Evolutionary conservation across 2,113 vertebrate genomes (phyloP).

Genomic region (Pelobates fuscus): DNA sequence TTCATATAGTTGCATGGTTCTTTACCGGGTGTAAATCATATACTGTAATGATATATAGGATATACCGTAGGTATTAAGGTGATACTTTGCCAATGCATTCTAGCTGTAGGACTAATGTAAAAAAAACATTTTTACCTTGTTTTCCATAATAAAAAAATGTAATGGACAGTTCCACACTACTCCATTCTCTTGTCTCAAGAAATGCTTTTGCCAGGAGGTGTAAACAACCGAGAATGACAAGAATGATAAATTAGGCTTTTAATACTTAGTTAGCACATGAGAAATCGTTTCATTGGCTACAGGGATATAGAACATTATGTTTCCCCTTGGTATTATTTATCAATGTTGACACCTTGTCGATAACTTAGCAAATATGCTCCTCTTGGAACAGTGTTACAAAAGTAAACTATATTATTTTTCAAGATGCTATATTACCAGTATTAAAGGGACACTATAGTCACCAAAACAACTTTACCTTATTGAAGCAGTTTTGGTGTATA

Average conservation of each 20-base stretch:
- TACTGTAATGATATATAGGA: neutral
- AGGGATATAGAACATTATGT: conserved; percentile 29
- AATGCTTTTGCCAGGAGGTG: neutral
- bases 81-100: neutral
- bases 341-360: conserved; percentile 35
- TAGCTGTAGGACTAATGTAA: neutral
- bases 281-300: conserved; percentile 17
- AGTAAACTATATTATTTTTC: too few species aligned
- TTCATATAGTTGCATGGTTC: too few species aligned
- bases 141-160: neutral
- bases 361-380: conserved; percentile 7
- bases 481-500: too few species aligned
- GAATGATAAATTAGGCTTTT: conserved; percentile 24
- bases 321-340: conserved; percentile 24
- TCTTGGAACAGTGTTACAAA: neutral
- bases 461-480: too few species aligned
- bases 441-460: too few species aligned
- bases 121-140: neutral
- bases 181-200: neutral
- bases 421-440: too few species aligned
- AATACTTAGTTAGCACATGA: conserved; percentile 9
- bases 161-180: too few species aligned
- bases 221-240: conserved; percentile 7
- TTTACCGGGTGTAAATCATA: neutral
- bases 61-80: neutral